Evolutionary conservation across 2,888 invertebrate species (phyloP), one percentile per base, ranked within the genome.

Genomic region (Drosophila parthenogenetica): DNA sequence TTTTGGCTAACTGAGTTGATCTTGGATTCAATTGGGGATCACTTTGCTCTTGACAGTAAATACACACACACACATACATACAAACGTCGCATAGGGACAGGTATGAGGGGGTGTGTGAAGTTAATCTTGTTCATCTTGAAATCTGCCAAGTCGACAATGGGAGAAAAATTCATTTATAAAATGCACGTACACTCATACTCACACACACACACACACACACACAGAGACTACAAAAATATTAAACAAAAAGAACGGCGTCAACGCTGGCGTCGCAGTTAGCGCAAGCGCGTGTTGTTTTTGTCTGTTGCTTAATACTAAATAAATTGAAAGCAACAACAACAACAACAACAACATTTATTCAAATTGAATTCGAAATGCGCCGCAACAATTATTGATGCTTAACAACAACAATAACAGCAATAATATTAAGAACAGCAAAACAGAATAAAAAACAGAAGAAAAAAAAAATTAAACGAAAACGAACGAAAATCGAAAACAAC

Each of bases 341-440:
- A 46, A 19, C 3, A 32, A 42, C 50, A 55, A 49, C 40, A 40
- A 48, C 35, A 49, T 35, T 57, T 58, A 64, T 72, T 64, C 60
- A 75, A 77, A 73, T 75, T 68, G 68, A 73, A 75, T 77, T 73
- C 78, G 73, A 75, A 75, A 75, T 77, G 73, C 75, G 78, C 63
- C 61, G 54, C 78, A 73, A 68, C 55, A 67, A 72, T 74, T 72
- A 77, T 75, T 64, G 58, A 53, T 53, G 53, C 72, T 71, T 53
- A 48, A 55, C 55, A 50, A 42, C 19, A 69, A 51, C 45, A 60
- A 60, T 35, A 69, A 50, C 29, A 60, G 19, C 29, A 55, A 50
- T 35, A 69, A 49, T 16, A 60, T 19, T 22, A 54, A 39, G 13
- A 51, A 53, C 25, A 49, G 53, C 49, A 61, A 65, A 59, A 8